Conservation (phyloP, 2,797 vertebrate genomes). For the Cygnus olor region DNA sequence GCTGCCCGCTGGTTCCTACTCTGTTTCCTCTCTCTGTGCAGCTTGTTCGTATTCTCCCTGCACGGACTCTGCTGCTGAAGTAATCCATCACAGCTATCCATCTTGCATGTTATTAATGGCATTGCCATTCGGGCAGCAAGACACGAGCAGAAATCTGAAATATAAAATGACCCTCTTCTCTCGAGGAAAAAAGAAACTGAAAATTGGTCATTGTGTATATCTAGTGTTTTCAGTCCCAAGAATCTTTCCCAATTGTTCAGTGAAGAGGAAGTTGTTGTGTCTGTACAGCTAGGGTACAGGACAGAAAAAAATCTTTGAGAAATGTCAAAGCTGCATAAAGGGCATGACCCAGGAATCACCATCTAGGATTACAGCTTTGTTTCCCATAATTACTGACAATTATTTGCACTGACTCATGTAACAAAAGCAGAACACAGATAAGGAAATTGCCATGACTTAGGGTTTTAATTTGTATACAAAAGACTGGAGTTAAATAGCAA, state of each 20-base stretch:
- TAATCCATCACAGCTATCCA: background rate
- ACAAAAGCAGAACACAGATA: constrained; percentile 6
- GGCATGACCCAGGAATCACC: background rate
- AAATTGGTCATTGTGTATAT: background rate
- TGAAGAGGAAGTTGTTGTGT: constrained; percentile 7
- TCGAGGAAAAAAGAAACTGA: background rate
- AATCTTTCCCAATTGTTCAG: constrained; percentile 1
- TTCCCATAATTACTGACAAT: background rate
- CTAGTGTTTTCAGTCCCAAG: background rate
- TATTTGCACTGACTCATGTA: background rate
- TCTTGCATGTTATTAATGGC: background rate
- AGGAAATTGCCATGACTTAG: background rate
- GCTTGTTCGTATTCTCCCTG: background rate
- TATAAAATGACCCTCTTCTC: background rate
- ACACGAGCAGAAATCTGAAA: background rate
- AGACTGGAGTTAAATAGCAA: background rate
- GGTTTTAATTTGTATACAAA: background rate
- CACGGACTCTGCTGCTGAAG: background rate
- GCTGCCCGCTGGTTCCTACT: background rate
- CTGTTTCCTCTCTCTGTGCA: background rate
- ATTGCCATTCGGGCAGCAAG: background rate
- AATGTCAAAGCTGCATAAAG: background rate
- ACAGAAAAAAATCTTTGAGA: background rate
- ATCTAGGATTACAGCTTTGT: constrained; percentile 12
- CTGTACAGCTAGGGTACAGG: background rate